A percentile compares a stretch with the other conserved stretches of the same genome.
Evolutionary conservation across 2,888 invertebrate species (phyloP).

Genomic region (Drosophila vallismaia): DNA sequence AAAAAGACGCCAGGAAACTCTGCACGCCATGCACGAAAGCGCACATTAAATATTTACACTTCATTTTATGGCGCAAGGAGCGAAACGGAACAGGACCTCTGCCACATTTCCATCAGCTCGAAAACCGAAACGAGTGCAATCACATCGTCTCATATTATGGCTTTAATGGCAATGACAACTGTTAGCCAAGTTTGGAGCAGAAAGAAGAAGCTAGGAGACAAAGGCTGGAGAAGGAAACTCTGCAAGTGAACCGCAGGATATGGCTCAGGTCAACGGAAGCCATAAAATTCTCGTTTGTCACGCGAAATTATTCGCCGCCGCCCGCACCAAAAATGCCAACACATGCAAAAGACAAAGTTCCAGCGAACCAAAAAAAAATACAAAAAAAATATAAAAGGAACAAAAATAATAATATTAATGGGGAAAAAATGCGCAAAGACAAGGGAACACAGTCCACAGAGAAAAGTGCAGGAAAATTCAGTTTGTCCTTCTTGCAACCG

Average conservation of each 20-base stretch:
- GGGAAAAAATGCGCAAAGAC: constrained; percentile 56
- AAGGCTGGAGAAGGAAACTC: constrained; percentile 35
- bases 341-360: constrained; percentile 81
- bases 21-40: constrained; percentile 79
- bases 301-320: constrained; percentile 79
- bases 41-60: constrained; percentile 84
- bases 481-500: constrained; percentile 61
- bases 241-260: constrained; percentile 79
- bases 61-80: constrained; percentile 80
- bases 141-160: constrained; percentile 80
- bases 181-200: constrained; percentile 52
- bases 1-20: constrained; percentile 32
- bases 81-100: constrained; percentile 33
- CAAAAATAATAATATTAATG: constrained; percentile 69
- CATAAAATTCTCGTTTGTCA: constrained; percentile 84
- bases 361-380: constrained; percentile 29
- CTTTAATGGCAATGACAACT: constrained; percentile 79
- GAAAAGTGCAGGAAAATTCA: constrained; percentile 38
- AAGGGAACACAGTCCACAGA: constrained; percentile 29
- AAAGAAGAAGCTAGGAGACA: constrained; percentile 38
- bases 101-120: constrained; percentile 31
- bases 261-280: constrained; percentile 84
- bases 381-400: constrained; percentile 36
- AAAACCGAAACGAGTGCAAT: constrained; percentile 77
- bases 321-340: constrained; percentile 66